These are phyloP conservation scores for Coenonympha glycerion DNA, from an alignment of 2,888 invertebrate species.

Conservation along the genomic window DNA sequence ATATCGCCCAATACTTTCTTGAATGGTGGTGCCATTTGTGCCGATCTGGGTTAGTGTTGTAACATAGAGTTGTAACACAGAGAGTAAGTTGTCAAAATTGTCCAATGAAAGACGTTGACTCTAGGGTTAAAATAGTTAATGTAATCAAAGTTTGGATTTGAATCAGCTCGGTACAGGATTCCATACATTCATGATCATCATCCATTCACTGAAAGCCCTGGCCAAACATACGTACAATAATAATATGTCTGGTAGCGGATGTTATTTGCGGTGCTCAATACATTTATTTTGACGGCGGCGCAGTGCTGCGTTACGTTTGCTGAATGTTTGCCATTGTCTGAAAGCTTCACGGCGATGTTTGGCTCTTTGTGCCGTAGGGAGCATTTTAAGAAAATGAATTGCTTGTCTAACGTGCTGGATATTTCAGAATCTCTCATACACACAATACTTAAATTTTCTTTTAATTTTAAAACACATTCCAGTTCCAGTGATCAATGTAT, in stretches of 20 bases:
- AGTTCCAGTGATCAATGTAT: no score
- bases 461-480: no score
- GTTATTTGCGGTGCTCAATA: slow-evolving; percentile 55
- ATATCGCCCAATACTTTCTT: no score
- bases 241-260: slow-evolving; percentile 58
- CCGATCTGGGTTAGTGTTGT: no score
- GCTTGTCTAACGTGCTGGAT: neutral
- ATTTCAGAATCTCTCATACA: neutral
- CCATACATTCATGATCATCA: neutral
- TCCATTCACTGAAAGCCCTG: slow-evolving; percentile 10
- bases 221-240: slow-evolving; percentile 53
- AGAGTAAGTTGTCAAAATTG: no score
- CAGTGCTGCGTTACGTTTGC: slow-evolving; percentile 48
- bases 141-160: no score
- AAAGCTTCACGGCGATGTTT: slow-evolving; percentile 54
- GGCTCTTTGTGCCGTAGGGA: slow-evolving; percentile 14
- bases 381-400: slow-evolving; percentile 19
- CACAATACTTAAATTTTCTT: neutral
- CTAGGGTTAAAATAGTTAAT: no score
- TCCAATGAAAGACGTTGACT: no score
- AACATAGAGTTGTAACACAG: no score
- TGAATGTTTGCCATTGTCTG: slow-evolving; percentile 64
- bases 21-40: no score
- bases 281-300: slow-evolving; percentile 57
- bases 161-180: no score